Percentiles rank a stretch among this genome's conserved stretches.
phyloP scores from a whole-genome alignment of 2,113 vertebrate genomes.

The Otis tarda region DNA sequence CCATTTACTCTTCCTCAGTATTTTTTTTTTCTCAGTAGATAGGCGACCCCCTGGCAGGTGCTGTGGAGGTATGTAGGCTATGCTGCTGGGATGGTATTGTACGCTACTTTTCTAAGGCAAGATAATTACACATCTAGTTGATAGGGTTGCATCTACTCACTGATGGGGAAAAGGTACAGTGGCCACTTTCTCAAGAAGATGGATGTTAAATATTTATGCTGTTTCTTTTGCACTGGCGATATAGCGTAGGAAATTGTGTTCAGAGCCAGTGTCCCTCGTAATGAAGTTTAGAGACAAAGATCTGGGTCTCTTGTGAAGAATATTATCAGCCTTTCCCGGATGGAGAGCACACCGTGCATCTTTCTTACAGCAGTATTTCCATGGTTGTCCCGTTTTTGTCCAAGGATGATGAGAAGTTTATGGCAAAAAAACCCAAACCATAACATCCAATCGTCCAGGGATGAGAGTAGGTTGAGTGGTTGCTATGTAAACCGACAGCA shows the following conservation, averaged over 20 bases:
- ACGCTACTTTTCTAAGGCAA: background rate
- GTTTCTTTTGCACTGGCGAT: background rate
- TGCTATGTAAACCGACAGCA: background rate
- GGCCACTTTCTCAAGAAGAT: background rate
- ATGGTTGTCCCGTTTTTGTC: fast-evolving
- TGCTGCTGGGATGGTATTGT: background rate
- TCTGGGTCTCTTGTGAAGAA: background rate
- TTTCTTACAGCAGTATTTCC: background rate
- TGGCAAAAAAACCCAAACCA: background rate
- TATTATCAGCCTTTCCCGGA: background rate
- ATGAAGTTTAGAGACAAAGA: background rate
- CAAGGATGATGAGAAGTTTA: background rate
- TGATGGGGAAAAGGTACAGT: no score
- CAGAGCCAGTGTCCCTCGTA: background rate
- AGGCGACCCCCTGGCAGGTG: fast-evolving
- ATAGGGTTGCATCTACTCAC: background rate
- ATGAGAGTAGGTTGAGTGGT: background rate
- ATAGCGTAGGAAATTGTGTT: background rate
- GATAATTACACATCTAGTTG: background rate
- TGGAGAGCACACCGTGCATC: background rate
- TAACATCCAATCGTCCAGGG: background rate
- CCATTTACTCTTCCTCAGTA: background rate
- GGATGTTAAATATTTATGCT: background rate
- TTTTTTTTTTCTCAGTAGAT: background rate
- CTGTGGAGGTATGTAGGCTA: background rate